Evolutionary conservation across 1,140 invertebrate species (phyloP), one percentile per base, ranked within the genome.

Genomic region (Cydia splendana): DNA sequence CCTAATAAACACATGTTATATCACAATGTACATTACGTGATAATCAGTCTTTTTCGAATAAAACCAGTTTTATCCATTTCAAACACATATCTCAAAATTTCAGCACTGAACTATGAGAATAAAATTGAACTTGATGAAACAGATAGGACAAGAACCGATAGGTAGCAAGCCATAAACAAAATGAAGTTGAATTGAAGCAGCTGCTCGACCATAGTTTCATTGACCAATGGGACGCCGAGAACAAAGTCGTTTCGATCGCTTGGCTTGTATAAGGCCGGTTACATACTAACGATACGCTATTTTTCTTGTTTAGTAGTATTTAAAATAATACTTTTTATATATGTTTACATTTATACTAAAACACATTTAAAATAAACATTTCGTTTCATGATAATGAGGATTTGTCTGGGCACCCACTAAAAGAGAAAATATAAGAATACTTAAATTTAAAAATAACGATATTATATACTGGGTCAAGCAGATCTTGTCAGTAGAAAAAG

Each of bases 1-100:
- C 65, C 76, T 79, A 82, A 76, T 69, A 65, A 24, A 78, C 77
- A 84, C 82, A 82, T 83, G 84, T 81, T 82, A 74, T 81, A 82
- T 80, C 84, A 89, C 84, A 85, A 57, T 77, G 80, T 85, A 88
- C 85, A 83, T 81, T 81, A 83, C 75, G 75, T 77, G 84, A 84
- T 84, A 83, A 78, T 84, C 79, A 85, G 84, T 90, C 82, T 86
- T 86, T 88, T 84, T 82, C 78, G 79, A 84, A 82, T 85, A 88
- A 78, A 83, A 85, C 81, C 76, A 86, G 78, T 84, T 87, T 86
- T 83, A 85, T 88, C 86, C 88, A 87, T 87, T 84, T 86, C 82
- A 89, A 88, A 88, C 85, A 86, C 91, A 91, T 91, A 84, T 88
- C 85, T 83, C 80, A 82, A 86, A 87, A 84, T 84, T 88, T 85